Percentiles rank a stretch among this genome's conserved stretches.
These are phyloP conservation scores for Gymnoscopelus braueri DNA, from an alignment of 2,797 vertebrate genomes.

Conservation along the genomic window DNA sequence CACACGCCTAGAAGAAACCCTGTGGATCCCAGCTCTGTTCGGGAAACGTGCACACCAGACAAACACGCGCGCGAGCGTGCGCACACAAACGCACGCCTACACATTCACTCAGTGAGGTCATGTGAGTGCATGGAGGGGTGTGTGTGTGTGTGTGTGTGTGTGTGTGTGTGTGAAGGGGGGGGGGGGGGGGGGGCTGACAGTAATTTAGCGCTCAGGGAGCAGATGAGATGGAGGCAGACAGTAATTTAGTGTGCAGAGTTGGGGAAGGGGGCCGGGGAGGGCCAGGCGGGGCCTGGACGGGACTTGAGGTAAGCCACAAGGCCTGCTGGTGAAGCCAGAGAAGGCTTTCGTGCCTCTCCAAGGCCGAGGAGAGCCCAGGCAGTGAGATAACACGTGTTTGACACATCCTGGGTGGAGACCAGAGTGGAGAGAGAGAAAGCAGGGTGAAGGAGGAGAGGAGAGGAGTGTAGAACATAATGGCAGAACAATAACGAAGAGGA, in stretches of 20 bases:
- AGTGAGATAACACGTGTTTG: conserved; percentile 75
- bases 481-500: no score
- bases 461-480: background rate
- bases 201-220: conserved; percentile 69
- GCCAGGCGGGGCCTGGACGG: conserved; percentile 18
- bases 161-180: background rate
- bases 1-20: background rate
- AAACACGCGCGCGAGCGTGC: background rate
- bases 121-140: conserved; percentile 61
- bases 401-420: conserved; percentile 65
- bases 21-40: no score
- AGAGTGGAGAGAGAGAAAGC: conserved; percentile 7
- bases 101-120: conserved; percentile 60
- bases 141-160: background rate
- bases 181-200: conserved; percentile 62
- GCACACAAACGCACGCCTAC: conserved; percentile 11
- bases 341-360: conserved; percentile 70
- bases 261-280: conserved; percentile 41
- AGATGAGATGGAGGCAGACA: conserved; percentile 70
- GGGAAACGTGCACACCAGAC: background rate
- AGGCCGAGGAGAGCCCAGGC: conserved; percentile 59
- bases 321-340: conserved; percentile 62
- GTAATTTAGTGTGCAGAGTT: conserved; percentile 67
- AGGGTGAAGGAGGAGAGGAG: background rate
- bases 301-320: conserved; percentile 78